Base-by-base conservation (phyloP, 1,140 invertebrate species). In the Acromyrmex heyeri region DNA sequence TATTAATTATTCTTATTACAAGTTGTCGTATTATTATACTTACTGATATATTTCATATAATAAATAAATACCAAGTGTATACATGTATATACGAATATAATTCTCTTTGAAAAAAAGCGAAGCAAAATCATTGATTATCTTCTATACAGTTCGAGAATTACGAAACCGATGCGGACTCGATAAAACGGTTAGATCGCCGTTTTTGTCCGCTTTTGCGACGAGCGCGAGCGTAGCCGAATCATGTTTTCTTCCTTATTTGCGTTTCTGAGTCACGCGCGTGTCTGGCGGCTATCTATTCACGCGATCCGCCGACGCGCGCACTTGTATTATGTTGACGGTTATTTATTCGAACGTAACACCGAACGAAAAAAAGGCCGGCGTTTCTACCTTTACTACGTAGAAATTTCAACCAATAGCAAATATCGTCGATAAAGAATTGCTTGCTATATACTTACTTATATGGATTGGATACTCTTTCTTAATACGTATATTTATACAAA, bases 171-270 rank as follows among this genome's bases (percentile, higher is more conserved):
- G 38, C 14, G 24, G 55, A n/a, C 24, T 57, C 16, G 38, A 5
- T 16, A n/a, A 62, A 34, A 38, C 8, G 12, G 34, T 18, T 79
- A 34, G 44, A 34, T 61, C 27, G 38, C 21, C 34, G 34, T 61
- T 83, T 83, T 70, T n/a, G 44, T 21, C 27, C 8, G n/a, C 18
- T 12, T 55, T 70, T 16, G 79, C 21, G 34, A 34, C n/a, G 48
- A 61, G 18, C 24, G 38, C n/a, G 48, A 61, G 18, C 24, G 38
- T 55, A 61, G 14, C 48, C 38, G 55, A 44, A 61, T 3, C 24
- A 61, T 73, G 55, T 83, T 83, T 81, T 70, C 78, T 81, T 83
- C 79, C 79, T 83, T 83, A 83, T 83, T 83, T 83, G 59, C 62
- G 27, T 78, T 78, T 78, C 73, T 85, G 72, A 77, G 82, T 85